These are phyloP conservation scores for Sphenodon punctatus DNA, from an alignment of 2,797 vertebrate genomes.

Conservation along the genomic window DNA sequence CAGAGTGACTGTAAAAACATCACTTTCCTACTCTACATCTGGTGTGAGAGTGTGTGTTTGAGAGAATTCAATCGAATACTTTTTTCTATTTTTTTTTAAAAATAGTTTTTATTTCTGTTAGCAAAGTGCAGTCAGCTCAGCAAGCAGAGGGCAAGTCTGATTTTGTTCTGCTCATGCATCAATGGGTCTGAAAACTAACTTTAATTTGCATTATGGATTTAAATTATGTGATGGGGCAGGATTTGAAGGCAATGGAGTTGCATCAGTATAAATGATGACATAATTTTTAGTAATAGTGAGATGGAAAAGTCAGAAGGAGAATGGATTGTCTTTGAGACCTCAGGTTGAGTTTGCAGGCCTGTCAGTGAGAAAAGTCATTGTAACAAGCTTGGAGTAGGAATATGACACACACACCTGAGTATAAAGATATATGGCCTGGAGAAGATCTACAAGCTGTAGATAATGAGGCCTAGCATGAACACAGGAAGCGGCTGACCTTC, in stretches of 20 bases:
- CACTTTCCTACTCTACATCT: not conserved
- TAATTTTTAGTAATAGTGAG: slow-evolving; percentile 9
- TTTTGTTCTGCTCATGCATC: slow-evolving; percentile 17
- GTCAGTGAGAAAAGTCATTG: not conserved
- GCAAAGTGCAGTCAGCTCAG: slow-evolving; percentile 28
- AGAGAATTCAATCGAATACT: not conserved
- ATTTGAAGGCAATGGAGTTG: slow-evolving; percentile 4
- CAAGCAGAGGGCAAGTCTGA: slow-evolving; percentile 11
- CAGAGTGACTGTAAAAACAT: not conserved
- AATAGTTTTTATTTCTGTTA: slow-evolving; percentile 18
- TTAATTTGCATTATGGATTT: slow-evolving; percentile 26
- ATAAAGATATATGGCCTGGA: not conserved
- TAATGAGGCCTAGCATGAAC: not conserved
- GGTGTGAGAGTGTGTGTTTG: too few species aligned
- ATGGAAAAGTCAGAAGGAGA: slow-evolving; percentile 13
- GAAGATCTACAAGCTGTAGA: too few species aligned
- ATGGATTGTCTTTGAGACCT: not conserved
- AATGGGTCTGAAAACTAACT: slow-evolving; percentile 22
- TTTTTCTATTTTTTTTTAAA: not conserved
- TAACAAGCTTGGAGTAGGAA: too few species aligned
- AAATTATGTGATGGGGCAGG: not conserved
- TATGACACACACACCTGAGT: not conserved
- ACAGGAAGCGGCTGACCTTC: not conserved
- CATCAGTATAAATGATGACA: slow-evolving; percentile 11
- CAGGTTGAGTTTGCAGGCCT: not conserved